Percentiles rank a stretch among this genome's conserved stretches.
These are phyloP conservation scores for Cephus pulcher DNA, from an alignment of 2,888 invertebrate species.

Conservation along the genomic window DNA sequence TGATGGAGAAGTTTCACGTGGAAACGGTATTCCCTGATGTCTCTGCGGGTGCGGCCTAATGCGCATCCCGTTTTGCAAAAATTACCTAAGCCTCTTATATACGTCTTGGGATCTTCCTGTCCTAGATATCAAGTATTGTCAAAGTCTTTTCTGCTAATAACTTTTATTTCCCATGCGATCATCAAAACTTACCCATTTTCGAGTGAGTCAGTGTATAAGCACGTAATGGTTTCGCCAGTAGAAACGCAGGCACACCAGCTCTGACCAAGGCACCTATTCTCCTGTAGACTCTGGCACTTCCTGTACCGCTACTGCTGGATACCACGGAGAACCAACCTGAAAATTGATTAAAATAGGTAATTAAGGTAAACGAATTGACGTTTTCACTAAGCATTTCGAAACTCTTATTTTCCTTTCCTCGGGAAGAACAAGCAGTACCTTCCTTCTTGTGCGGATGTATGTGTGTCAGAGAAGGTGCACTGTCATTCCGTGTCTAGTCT, in stretches of 20 bases:
- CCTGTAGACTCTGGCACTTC: constrained; percentile 60
- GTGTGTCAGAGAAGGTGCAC: constrained; percentile 29
- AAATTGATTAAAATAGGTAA: neutral
- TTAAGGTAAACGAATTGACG: neutral
- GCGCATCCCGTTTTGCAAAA: neutral
- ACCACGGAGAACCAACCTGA: constrained; percentile 63
- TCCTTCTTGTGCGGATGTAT: constrained; percentile 20
- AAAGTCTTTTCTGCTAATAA: neutral
- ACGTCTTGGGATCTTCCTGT: neutral
- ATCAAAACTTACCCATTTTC: constrained; percentile 56
- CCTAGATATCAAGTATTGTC: neutral
- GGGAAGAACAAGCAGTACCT: constrained; percentile 22
- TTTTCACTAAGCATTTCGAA: constrained; percentile 3
- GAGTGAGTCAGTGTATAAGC: constrained; percentile 62
- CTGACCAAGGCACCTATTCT: constrained; percentile 60
- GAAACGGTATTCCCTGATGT: neutral
- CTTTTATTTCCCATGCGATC: neutral
- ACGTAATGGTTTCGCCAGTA: constrained; percentile 58
- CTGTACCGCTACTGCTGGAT: constrained; percentile 57
- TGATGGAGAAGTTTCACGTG: neutral
- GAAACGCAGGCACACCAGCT: constrained; percentile 60
- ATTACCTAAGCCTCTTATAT: neutral
- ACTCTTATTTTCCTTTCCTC: constrained; percentile 41
- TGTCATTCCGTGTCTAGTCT: constrained; percentile 21
- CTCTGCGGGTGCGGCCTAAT: neutral